Conservation (phyloP, 1,140 invertebrate genomes). For the Brachystomella parvula region DNA sequence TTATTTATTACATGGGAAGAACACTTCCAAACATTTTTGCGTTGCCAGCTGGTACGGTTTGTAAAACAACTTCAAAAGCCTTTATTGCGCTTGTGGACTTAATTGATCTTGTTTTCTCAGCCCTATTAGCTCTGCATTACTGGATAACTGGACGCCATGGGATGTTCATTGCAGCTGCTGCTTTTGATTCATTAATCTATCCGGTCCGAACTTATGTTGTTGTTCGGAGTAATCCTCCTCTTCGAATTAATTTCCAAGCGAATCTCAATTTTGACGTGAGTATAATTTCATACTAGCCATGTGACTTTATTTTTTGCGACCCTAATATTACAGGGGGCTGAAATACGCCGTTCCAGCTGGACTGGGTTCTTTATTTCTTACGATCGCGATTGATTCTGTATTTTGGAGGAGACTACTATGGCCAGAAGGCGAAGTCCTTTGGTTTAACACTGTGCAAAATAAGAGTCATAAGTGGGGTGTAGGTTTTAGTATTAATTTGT, state of each 20-base stretch:
- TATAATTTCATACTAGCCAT: neutral
- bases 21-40: conserved; percentile 95
- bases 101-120: conserved; percentile 53
- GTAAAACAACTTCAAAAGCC: conserved; percentile 10
- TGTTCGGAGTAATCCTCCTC: conserved; percentile 78
- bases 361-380: conserved; percentile 57
- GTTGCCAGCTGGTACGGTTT: conserved; percentile 69
- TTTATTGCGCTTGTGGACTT: conserved; percentile 31
- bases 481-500: conserved; percentile 52
- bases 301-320: neutral
- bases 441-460: conserved; percentile 90
- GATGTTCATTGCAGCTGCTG: conserved; percentile 73
- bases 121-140: conserved; percentile 71
- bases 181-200: conserved; percentile 83
- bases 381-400: conserved; percentile 78
- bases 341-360: conserved; percentile 65
- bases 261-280: conserved; percentile 48
- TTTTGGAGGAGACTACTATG: conserved; percentile 87
- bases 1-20: conserved; percentile 91
- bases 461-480: conserved; percentile 95
- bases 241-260: conserved; percentile 59
- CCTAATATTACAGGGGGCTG: conserved; percentile 40
- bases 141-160: conserved; percentile 72
- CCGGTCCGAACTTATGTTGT: conserved; percentile 75
- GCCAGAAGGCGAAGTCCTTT: conserved; percentile 97